Percentiles rank a stretch among this genome's conserved stretches.
Evolutionary conservation across 1,140 invertebrate genomes (phyloP).

Genomic region (Ruditapes philippinarum): DNA sequence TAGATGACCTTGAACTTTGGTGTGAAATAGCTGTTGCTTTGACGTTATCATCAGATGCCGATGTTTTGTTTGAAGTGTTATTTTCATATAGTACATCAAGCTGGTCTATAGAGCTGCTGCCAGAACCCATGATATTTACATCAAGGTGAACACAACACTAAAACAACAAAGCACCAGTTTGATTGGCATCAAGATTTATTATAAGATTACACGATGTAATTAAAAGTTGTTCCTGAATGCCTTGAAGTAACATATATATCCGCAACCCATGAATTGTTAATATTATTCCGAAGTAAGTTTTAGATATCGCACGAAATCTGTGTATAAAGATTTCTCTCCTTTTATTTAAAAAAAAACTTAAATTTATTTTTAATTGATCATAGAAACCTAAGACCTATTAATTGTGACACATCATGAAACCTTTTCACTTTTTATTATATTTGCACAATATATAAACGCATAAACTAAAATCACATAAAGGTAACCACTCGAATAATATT

Average conservation of each 20-base stretch:
- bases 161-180: neutral
- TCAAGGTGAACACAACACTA: neutral
- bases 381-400: too few relatives aligned
- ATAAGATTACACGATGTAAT: neutral
- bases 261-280: neutral
- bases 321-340: neutral
- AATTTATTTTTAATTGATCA: neutral
- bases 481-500: neutral
- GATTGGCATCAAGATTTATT: neutral
- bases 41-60: too few relatives aligned
- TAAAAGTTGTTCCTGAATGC: neutral
- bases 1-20: neutral
- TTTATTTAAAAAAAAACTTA: neutral
- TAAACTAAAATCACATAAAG: neutral
- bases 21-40: neutral
- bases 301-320: neutral
- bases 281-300: neutral
- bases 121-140: neutral
- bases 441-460: slow-evolving; percentile 12
- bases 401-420: neutral
- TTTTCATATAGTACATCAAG: neutral
- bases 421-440: slow-evolving; percentile 17
- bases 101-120: neutral
- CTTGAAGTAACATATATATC: neutral
- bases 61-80: neutral